These are phyloP conservation scores for Spodoptera littoralis DNA, from an alignment of 2,888 invertebrate species.

Conservation along the genomic window DNA sequence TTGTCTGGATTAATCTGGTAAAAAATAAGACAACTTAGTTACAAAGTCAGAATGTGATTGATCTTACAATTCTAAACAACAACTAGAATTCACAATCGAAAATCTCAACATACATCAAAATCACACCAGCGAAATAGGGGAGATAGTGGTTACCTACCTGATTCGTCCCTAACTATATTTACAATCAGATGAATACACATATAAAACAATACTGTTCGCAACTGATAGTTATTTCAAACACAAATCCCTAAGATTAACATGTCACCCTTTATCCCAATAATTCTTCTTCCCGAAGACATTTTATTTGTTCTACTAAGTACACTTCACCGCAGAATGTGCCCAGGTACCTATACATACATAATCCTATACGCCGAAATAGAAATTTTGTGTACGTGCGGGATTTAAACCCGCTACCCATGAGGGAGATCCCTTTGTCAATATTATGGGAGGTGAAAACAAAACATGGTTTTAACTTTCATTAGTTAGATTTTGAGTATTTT, in stretches of 20 bases:
- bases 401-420: slow-evolving; percentile 59
- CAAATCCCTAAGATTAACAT: slow-evolving; percentile 28
- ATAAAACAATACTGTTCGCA: slow-evolving; percentile 15
- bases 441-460: slow-evolving; percentile 57
- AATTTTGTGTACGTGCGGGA: slow-evolving; percentile 58
- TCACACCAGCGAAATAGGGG: too few relatives aligned
- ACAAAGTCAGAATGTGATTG: too few relatives aligned
- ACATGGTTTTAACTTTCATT: slow-evolving; percentile 52
- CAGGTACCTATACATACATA: slow-evolving; percentile 46
- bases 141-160: too few relatives aligned
- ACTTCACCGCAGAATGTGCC: slow-evolving; percentile 39
- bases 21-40: too few relatives aligned
- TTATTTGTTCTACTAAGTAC: slow-evolving; percentile 47
- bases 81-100: too few relatives aligned
- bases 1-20: too few relatives aligned
- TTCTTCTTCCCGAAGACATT: slow-evolving; percentile 39
- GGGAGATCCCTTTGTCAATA: slow-evolving; percentile 65
- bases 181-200: too few relatives aligned
- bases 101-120: too few relatives aligned
- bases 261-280: slow-evolving; percentile 36
- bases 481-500: slow-evolving; percentile 40
- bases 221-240: slow-evolving; percentile 24
- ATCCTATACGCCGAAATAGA: slow-evolving; percentile 60
- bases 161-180: too few relatives aligned
- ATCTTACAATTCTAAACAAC: too few relatives aligned